Evolutionary conservation across 2,888 invertebrate genomes (phyloP).

Genomic region (Coleophora flavipennella): DNA sequence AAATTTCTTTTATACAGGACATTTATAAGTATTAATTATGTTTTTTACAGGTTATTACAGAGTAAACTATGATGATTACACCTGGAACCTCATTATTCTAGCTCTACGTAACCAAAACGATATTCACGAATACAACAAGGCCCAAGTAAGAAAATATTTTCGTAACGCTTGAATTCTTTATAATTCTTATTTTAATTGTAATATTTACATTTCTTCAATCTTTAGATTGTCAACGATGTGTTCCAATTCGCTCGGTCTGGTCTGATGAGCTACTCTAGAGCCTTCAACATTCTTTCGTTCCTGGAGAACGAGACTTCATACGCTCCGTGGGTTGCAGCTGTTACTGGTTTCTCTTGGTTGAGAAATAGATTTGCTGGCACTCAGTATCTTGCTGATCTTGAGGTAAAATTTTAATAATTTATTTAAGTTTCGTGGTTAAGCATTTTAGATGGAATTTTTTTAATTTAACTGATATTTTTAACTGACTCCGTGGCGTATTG

Average conservation of each 20-base stretch:
- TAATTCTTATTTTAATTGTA: no score
- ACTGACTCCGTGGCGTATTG: no score
- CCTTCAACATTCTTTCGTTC: constrained; percentile 79
- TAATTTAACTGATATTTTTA: no score
- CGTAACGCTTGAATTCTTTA: no score
- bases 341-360: constrained; percentile 69
- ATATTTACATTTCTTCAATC: no score
- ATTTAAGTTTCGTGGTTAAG: no score
- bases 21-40: background rate
- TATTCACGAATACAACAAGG: constrained; percentile 79
- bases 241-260: constrained; percentile 82
- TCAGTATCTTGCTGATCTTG: constrained; percentile 19
- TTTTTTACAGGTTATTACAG: constrained; percentile 74
- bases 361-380: constrained; percentile 44
- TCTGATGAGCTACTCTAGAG: constrained; percentile 71
- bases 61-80: constrained; percentile 75
- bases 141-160: constrained; percentile 66
- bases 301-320: constrained; percentile 78
- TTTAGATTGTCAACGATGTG: constrained; percentile 82
- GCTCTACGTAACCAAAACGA: constrained; percentile 40
- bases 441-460: no score
- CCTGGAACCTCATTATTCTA: constrained; percentile 66
- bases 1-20: no score
- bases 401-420: constrained; percentile 31
- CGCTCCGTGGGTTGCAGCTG: constrained; percentile 84